Evolutionary conservation across 2,113 vertebrate genomes (phyloP), one percentile per base, ranked within the genome.

Genomic region (Crypturellus undulatus): DNA sequence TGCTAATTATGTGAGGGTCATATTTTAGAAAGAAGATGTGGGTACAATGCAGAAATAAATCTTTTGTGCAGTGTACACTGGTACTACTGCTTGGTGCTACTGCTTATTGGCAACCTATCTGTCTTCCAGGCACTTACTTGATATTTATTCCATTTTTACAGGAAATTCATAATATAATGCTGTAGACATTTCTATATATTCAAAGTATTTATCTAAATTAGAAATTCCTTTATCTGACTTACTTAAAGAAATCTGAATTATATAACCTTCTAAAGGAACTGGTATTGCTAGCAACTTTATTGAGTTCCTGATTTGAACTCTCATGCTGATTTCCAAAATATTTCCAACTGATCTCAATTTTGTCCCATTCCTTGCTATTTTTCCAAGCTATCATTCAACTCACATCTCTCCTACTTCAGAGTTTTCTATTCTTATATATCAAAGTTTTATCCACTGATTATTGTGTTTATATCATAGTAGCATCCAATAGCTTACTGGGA

Each of bases 41-140:
- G 19, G 3, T 3, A 4, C 0, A 0, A 9, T 17, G 3, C 9
- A 47, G 3, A 18, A 76, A 21, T 8, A 10, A 79, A 63, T 42
- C 45, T 34, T 59, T 3, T 67, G 21, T 59, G 36, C 3, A 14
- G 5, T 28, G 28, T 14, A 6, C 20, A 15, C 25, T 12, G 1
- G 3, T 47, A 15, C 12, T 12, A 1, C 2, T 47, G 6, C 5
- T 13, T 38, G 38, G 38, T 38, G 9, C 38, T 38, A 38, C 38
- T 38, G 38, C 38, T 38, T 71, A 18, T 3, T 12, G 81, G 8
- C 2, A 89, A 42, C 6, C 1, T 51, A 6, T 36, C 17, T 67
- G 18, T 25, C 69, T 84, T 40, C 62, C 38, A 59, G 21, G 7
- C 4, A 4, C 7, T 38, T 38, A 38, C 5, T 25, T 20, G 11